Evolutionary conservation across 2,888 invertebrate genomes (phyloP), one percentile per base, ranked within the genome.

Genomic region (Pollenia labialis): DNA sequence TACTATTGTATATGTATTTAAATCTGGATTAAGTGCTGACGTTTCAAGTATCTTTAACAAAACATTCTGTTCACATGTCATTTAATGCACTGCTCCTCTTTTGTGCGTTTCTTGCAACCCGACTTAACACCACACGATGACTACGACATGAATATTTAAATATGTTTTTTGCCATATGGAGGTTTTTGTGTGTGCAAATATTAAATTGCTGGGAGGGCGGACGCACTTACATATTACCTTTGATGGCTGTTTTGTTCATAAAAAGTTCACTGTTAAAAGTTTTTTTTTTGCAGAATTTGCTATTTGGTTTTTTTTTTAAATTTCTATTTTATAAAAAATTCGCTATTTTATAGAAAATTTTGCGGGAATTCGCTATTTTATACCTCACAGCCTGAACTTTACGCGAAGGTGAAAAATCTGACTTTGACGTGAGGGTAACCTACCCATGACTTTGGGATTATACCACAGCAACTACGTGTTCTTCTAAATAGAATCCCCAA

Each of bases 91-190:
- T 48, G 54, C 56, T 60, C 62, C 42, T 1, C 8, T 44, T 54
- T 46, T 40, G 32, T 66, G 40, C n/a, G 42, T 46, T 56, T 52
- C 14, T 62, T 80, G 50, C 62, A 71, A 71, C 44, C 52, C 52
- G 80, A 52, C 62, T 80, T 80, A 69, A 80, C 80, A 68, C 44
- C 14, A 18, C 9, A 3, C 58, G 14, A 48, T 46, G 40, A 68
- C 32, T 77, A 48, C 32, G 32, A 32, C 48, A 77, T 50, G 42
- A 62, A 75, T 40, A 62, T 50, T 32, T 50, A 56, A 76, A 58
- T 32, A 32, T 32, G 11, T 58, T 12, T 68, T 68, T 56, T 56
- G 77, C 14, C 58, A 68, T 68, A 32, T 48, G 32, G 10, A 66
- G 11, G 12, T 46, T 54, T 54, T 48, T 54, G 44, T 54, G 40